phyloP scores from a whole-genome alignment of 2,888 invertebrate species.

The Eupeodes latifasciatus region DNA sequence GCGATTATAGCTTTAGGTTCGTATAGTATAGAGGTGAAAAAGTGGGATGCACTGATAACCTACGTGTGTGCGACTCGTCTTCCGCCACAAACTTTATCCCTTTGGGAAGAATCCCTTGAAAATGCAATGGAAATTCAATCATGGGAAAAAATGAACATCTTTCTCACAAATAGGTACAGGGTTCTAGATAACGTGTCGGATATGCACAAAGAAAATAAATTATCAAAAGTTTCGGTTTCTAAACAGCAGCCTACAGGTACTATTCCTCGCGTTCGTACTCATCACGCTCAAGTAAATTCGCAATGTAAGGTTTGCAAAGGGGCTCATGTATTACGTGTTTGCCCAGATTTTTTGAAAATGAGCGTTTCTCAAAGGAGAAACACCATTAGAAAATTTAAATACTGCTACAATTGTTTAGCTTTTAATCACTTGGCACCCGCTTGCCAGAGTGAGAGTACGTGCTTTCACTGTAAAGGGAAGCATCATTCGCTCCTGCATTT shows the following conservation, averaged over 20 bases:
- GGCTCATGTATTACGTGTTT: background rate
- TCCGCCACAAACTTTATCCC: background rate
- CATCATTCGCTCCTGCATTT: conserved; percentile 7
- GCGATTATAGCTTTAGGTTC: too few species aligned
- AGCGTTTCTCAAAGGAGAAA: conserved; percentile 1
- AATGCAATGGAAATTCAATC: conserved; percentile 8
- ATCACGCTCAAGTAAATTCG: background rate
- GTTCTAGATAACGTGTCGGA: conserved; percentile 1
- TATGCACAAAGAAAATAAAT: background rate
- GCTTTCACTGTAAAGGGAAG: conserved; percentile 15
- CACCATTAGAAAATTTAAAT: background rate
- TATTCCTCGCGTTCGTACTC: background rate
- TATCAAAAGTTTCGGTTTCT: background rate
- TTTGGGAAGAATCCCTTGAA: background rate
- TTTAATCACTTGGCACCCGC: background rate
- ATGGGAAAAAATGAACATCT: background rate
- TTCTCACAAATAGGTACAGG: conserved; percentile 4
- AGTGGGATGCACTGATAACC: too few species aligned
- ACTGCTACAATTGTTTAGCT: conserved; percentile 6
- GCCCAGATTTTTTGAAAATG: conserved; percentile 4
- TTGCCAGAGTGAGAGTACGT: conserved; percentile 1
- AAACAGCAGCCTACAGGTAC: background rate
- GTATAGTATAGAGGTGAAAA: too few species aligned
- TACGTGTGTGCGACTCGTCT: too few species aligned
- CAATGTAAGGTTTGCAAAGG: background rate